These are phyloP conservation scores for Probosciger aterrimus DNA, from an alignment of 2,113 vertebrate genomes.

Conservation along the genomic window DNA sequence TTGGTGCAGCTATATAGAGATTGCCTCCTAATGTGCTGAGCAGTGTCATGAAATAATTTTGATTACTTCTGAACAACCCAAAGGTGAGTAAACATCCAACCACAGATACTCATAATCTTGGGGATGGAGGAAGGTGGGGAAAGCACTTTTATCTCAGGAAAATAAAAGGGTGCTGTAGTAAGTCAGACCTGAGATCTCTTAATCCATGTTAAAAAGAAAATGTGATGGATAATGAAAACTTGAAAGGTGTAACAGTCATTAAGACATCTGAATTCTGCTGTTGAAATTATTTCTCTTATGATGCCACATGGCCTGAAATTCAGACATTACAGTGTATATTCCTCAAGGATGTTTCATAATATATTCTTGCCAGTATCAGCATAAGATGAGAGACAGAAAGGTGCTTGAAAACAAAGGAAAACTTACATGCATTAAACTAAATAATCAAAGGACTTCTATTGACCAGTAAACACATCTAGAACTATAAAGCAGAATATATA, in stretches of 20 bases:
- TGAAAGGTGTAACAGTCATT: neutral
- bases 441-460: neutral
- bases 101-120: neutral
- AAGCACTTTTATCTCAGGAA: neutral
- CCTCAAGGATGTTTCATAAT: neutral
- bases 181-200: neutral
- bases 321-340: neutral
- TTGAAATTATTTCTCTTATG: neutral
- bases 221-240: neutral
- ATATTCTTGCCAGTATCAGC: neutral
- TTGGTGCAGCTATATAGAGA: neutral
- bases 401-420: neutral
- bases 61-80: neutral
- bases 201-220: neutral
- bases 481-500: neutral
- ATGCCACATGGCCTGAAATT: neutral
- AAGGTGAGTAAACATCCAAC: neutral
- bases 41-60: neutral
- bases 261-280: neutral
- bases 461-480: neutral
- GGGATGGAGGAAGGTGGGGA: rapidly evolving
- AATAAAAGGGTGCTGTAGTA: neutral
- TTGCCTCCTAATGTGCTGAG: neutral
- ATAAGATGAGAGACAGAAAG: neutral
- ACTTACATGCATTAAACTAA: neutral